Evolutionary conservation across 2,888 invertebrate species (phyloP).

Genomic region (Pyrochroa serraticornis): DNA sequence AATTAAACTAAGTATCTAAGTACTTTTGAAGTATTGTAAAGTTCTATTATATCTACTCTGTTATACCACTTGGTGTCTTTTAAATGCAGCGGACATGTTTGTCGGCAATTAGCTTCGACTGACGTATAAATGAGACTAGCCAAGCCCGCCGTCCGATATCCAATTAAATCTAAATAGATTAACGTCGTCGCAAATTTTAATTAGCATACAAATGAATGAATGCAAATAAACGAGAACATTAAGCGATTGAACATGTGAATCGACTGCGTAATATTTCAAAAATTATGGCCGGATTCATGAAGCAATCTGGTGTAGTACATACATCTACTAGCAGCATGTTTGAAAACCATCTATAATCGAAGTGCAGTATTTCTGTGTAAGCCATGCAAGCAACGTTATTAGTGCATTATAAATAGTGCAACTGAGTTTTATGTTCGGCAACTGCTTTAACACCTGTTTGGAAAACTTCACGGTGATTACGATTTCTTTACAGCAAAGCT

Average conservation of each 20-base stretch:
- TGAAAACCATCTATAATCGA: background rate
- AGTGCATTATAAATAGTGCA: constrained; percentile 40
- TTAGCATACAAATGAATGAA: too few relatives aligned
- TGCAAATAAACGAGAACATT: background rate
- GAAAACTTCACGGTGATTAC: constrained; percentile 36
- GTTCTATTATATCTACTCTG: too few relatives aligned
- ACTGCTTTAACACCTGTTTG: constrained; percentile 50
- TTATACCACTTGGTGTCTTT: too few relatives aligned
- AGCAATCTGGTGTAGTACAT: background rate
- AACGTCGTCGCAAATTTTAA: too few relatives aligned
- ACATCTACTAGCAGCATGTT: background rate
- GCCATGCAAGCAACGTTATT: constrained; percentile 3
- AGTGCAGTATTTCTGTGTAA: background rate
- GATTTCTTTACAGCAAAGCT: constrained; percentile 48
- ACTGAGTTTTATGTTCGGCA: constrained; percentile 45
- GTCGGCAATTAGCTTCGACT: too few relatives aligned
- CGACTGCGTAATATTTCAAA: too few relatives aligned
- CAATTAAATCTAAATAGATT: too few relatives aligned
- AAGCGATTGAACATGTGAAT: constrained; percentile 1
- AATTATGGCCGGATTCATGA: background rate
- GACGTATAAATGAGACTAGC: too few relatives aligned
- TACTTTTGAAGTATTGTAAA: too few relatives aligned
- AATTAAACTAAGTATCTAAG: too few relatives aligned
- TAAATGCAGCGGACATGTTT: too few relatives aligned
- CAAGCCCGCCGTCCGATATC: too few relatives aligned